Evolutionary conservation across 1,140 invertebrate genomes (phyloP), one percentile per base, ranked within the genome.

Genomic region (Drosophila elegans): DNA sequence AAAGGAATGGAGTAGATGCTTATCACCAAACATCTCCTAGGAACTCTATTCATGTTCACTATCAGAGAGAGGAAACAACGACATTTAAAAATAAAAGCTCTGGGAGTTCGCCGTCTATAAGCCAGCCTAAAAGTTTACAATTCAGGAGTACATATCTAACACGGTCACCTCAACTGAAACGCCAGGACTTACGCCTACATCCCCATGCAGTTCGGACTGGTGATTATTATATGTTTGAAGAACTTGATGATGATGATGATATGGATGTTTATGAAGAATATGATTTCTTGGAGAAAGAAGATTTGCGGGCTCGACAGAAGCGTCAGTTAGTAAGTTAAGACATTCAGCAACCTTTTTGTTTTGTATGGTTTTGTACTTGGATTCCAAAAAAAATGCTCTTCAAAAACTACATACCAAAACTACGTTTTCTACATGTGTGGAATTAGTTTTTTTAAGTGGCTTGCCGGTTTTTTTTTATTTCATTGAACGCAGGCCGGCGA

Each of bases 171-270:
- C 60, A 73, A 32, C 62, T 64, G 0, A 85, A 78, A 51, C 66
- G 51, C 3, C 56, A 71, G 1, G 74, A 86, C 6, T 60, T 88
- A 46, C 67, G 75, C 2, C 74, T 88, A 13, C 83, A 86, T 46
- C 75, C 78, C 0, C 72, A 82, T 46, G 83, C 72, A 13, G 72
- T 82, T n/a, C 63, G 75, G 9, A 62, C 76, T 4, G 83, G 83
- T 2, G 83, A 88, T 27, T 88, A 88, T 36, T 88, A 88, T 39
- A 88, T 88, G 83, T 88, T 88, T 29, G 64, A 88, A 21, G 72
- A 80, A 16, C 49, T 66, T 1, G 72, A 77, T 3, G 83, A 83
- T 16, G 45, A 27, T 59, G 72, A 82, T 16, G 83, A 88, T 25
- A 61, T 78, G 9, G 48, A 80, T 13, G 16, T 74, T 2, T 69